Evolutionary conservation across 1,140 invertebrate species (phyloP), one percentile per base, ranked within the genome.

Genomic region (Tribolium castaneum): DNA sequence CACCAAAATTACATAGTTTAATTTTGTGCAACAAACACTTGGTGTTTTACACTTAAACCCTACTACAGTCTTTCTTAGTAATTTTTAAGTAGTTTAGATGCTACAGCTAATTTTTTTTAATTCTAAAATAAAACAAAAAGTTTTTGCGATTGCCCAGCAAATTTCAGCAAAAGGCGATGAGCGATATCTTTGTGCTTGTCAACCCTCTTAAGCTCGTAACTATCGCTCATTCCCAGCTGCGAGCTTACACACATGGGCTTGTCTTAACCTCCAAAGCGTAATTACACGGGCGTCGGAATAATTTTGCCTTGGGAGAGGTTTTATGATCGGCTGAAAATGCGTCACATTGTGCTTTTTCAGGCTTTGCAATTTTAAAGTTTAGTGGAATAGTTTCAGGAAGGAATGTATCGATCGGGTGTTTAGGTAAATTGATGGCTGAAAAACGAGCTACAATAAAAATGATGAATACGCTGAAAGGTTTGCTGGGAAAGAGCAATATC

Each of bases 391-490:
- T 66, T 66, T 66, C n/a, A 34, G 30, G n/a, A 14, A 34, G 59
- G 59, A 66, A 35, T 66, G 59, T 66, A 66, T 66, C 9, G 59
- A 66, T 66, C 22, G 34, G 14, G 22, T 5, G 25, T 66, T 35
- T 66, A 34, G 59, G 25, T 66, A 66, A 35, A 35, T 25, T 66
- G 59, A 66, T 66, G 59, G 30, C 59, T 66, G n/a, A 34, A 59
- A 62, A 66, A 66, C 59, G 45, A 39, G 19, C 59, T 59, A 22
- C 14, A 59, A 66, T 35, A 35, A 66, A 62, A 66, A 66, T 66
- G 59, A 39, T 66, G 13, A 35, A 66, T 66, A 12, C 12, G 25
- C 30, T 13, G 59, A 34, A 35, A 66, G n/a, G 25, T 66, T 30
- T 12, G 30, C 5, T 22, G n/a, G 30, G 12, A n/a, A 30, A 66